phyloP scores from a whole-genome alignment of 2,113 vertebrate species.

The Spea bombifrons region DNA sequence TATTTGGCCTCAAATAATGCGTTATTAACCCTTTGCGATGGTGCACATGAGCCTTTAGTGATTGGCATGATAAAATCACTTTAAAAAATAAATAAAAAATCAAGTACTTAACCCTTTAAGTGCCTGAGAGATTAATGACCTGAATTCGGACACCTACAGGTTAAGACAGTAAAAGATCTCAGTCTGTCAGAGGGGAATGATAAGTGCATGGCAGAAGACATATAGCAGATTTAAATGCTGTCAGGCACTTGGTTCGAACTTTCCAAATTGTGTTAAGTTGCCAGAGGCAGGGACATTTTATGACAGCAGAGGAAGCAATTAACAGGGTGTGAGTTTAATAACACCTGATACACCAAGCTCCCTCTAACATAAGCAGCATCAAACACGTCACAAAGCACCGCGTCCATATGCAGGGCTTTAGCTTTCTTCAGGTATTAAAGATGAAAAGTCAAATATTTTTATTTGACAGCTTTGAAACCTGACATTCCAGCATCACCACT shows the following conservation, averaged over 20 bases:
- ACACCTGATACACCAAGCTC: too few species aligned
- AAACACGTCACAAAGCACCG: too few species aligned
- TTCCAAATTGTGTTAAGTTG: background rate
- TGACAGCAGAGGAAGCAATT: background rate
- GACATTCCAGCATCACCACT: background rate
- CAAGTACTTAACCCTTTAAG: background rate
- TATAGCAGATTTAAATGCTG: background rate
- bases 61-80: too few species aligned
- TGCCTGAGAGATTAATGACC: background rate
- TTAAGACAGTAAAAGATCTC: background rate
- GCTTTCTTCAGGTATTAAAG: too few species aligned
- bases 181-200: background rate
- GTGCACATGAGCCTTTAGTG: too few species aligned
- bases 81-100: background rate
- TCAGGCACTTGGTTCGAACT: background rate
- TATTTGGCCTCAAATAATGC: too few species aligned
- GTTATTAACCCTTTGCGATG: too few species aligned
- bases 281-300: background rate
- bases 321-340: background rate
- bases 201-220: background rate
- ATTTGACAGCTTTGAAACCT: background rate
- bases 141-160: background rate
- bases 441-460: background rate
- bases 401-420: too few species aligned
- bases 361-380: too few species aligned